Conservation (phyloP, 2,113 vertebrate genomes). For the Apteryx owenii region DNA sequence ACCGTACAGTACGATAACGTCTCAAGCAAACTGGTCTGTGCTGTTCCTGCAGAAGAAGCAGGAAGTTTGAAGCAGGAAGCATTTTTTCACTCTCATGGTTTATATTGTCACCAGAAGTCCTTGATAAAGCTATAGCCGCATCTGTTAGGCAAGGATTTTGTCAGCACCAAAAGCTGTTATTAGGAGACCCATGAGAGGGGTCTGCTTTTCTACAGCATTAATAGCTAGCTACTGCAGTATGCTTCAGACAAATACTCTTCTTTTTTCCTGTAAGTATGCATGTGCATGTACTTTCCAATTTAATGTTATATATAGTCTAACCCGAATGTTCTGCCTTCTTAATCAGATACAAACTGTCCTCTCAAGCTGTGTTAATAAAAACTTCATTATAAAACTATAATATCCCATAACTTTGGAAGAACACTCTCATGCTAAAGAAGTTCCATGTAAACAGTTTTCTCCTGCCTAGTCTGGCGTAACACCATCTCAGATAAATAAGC, state of each 20-base stretch:
- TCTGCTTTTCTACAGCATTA: neutral
- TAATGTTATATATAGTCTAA: neutral
- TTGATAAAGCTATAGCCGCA: slow-evolving; percentile 32
- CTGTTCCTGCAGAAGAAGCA: slow-evolving; percentile 44
- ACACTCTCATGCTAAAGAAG: neutral
- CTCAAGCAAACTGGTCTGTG: slow-evolving; percentile 21
- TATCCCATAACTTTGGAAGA: neutral
- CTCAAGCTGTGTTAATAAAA: neutral
- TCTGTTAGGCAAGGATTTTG: slow-evolving; percentile 40
- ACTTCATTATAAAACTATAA: neutral
- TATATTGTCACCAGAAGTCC: slow-evolving; percentile 32
- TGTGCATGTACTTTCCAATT: neutral
- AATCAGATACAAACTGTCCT: neutral
- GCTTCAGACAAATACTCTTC: neutral
- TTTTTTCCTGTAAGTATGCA: neutral
- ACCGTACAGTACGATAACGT: neutral
- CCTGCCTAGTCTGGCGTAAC: neutral
- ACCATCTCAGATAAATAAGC: neutral
- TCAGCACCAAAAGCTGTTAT: neutral
- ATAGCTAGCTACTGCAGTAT: neutral
- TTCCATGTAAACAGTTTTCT: neutral
- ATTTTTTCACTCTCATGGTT: slow-evolving; percentile 15
- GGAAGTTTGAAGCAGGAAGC: slow-evolving; percentile 68
- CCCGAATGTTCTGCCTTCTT: neutral
- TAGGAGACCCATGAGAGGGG: neutral